Percentiles rank a stretch among this genome's conserved stretches.
phyloP scores from a whole-genome alignment of 2,113 vertebrate genomes.

The Pelmatolapia mariae region DNA sequence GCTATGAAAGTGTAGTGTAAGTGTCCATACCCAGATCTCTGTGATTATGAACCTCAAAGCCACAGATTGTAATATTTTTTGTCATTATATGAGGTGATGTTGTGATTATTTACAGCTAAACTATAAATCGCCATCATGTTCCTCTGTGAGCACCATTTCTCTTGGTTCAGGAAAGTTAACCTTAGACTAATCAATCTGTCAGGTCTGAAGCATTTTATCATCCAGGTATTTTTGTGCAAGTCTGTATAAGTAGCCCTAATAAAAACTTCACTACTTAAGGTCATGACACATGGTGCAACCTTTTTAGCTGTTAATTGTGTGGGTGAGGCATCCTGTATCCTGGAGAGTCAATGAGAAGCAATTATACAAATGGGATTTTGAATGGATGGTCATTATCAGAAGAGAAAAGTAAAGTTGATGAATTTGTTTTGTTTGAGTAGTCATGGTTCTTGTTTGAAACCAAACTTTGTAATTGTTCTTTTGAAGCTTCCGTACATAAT shows the following conservation, averaged over 20 bases:
- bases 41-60: not conserved
- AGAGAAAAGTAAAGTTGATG: not conserved
- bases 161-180: not conserved
- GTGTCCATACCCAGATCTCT: not conserved
- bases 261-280: not conserved
- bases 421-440: not conserved
- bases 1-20: not conserved
- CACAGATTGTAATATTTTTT: not conserved
- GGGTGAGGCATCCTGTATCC: not conserved
- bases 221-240: conserved; percentile 3
- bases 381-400: not conserved
- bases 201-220: not conserved
- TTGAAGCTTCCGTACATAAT: not conserved
- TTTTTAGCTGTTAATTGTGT: not conserved
- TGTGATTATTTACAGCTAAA: not conserved
- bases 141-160: not conserved
- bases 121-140: not conserved
- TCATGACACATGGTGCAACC: not conserved
- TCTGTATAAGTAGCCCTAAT: not conserved
- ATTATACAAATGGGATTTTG: not conserved
- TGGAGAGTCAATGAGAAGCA: not conserved
- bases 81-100: not conserved
- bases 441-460: conserved; percentile 21
- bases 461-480: not conserved
- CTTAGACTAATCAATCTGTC: conserved; percentile 1